Evolutionary conservation across 2,113 vertebrate species (phyloP).

Genomic region (Serinus canaria): DNA sequence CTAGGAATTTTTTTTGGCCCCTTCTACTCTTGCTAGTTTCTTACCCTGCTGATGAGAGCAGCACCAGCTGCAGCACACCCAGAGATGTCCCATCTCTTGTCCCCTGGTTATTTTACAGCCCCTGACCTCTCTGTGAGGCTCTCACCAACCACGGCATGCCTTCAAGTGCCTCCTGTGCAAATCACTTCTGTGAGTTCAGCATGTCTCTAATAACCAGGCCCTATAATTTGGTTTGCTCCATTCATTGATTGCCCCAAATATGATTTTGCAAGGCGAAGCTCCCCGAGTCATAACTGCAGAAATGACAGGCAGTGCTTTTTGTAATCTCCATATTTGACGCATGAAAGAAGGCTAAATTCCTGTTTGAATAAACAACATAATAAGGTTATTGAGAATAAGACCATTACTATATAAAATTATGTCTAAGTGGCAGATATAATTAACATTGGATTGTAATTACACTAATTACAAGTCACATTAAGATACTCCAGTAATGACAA

Average conservation of each 20-base stretch:
- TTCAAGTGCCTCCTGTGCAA: slow-evolving; percentile 19
- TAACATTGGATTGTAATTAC: slow-evolving; percentile 91
- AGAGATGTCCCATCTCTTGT: not conserved
- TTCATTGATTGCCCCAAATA: slow-evolving; percentile 75
- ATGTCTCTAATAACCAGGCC: slow-evolving; percentile 52
- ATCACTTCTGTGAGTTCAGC: slow-evolving; percentile 59
- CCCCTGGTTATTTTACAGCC: not conserved
- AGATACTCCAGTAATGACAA: slow-evolving; percentile 86
- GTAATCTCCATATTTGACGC: slow-evolving; percentile 79
- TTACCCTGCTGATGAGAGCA: not conserved
- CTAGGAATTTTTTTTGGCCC: not conserved
- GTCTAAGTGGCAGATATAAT: slow-evolving; percentile 87
- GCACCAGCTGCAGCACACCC: too few species aligned
- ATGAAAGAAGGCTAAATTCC: slow-evolving; percentile 84
- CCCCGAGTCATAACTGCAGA: slow-evolving; percentile 67
- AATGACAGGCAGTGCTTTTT: slow-evolving; percentile 73
- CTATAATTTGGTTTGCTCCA: slow-evolving; percentile 70
- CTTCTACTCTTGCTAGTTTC: not conserved
- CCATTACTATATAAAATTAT: slow-evolving; percentile 86
- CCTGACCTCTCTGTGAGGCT: not conserved
- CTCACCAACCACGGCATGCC: not conserved
- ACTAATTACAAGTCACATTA: slow-evolving; percentile 91
- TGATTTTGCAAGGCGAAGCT: slow-evolving; percentile 71
- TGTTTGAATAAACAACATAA: slow-evolving; percentile 85
- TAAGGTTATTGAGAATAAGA: slow-evolving; percentile 84